A percentile compares a stretch with the other conserved stretches of the same genome.
phyloP scores from a whole-genome alignment of 2,888 invertebrate genomes.

The Theristus sp. region DNA sequence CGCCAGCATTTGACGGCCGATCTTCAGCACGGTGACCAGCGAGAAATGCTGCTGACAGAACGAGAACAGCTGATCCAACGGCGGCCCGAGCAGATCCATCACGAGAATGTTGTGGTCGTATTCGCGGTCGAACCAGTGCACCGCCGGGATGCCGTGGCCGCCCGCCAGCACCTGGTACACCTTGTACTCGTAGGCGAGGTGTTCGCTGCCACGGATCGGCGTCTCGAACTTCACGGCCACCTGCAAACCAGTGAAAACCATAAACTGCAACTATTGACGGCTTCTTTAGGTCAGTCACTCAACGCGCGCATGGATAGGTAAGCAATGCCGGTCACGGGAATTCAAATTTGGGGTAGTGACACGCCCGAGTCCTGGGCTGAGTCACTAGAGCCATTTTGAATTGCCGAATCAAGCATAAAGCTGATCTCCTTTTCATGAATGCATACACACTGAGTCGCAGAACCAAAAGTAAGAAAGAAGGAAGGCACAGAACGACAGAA shows the following conservation, averaged over 20 bases:
- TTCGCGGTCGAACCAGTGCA: slow-evolving; percentile 13
- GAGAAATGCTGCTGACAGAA: slow-evolving; percentile 11
- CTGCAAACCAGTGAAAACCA: slow-evolving; percentile 1
- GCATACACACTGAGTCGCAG: too few relatives aligned
- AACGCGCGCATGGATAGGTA: too few relatives aligned
- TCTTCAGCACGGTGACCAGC: slow-evolving; percentile 10
- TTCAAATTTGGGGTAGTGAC: too few relatives aligned
- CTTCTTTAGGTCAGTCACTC: too few relatives aligned
- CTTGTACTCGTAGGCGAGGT: slow-evolving; percentile 15
- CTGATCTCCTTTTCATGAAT: too few relatives aligned
- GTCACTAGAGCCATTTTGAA: too few relatives aligned
- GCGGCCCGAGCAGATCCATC: slow-evolving; percentile 18
- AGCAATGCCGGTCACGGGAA: too few relatives aligned
- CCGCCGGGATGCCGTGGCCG: slow-evolving; percentile 6
- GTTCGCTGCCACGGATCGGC: slow-evolving; percentile 8
- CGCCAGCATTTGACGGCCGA: slow-evolving; percentile 15
- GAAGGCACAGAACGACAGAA: too few relatives aligned
- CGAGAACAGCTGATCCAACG: slow-evolving; percentile 16
- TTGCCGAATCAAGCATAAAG: too few relatives aligned
- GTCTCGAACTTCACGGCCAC: slow-evolving; percentile 20
- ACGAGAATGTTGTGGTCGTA: slow-evolving; percentile 15
- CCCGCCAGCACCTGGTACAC: background rate
- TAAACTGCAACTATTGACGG: too few relatives aligned
- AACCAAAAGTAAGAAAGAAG: too few relatives aligned
- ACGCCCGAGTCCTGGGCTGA: background rate